A percentile compares a stretch with the other conserved stretches of the same genome.
phyloP scores from a whole-genome alignment of 2,113 vertebrate genomes.

The Gulo gulo region DNA sequence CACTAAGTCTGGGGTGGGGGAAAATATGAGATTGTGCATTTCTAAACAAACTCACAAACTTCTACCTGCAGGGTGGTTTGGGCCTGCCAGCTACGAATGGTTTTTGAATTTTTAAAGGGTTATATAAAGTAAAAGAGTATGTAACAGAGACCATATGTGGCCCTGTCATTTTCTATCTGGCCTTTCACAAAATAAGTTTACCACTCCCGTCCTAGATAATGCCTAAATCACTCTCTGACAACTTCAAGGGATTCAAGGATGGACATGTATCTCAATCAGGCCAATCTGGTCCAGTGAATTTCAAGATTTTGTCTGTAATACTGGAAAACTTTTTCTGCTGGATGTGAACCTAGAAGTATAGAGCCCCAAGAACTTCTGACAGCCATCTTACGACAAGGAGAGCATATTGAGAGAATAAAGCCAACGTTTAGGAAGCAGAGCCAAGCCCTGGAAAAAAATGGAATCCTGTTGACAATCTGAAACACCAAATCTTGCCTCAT shows the following conservation, averaged over 20 bases:
- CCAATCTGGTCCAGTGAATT: background rate
- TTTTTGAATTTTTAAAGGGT: background rate
- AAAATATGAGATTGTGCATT: background rate
- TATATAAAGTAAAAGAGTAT: background rate
- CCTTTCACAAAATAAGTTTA: background rate
- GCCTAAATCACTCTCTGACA: background rate
- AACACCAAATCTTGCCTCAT: background rate
- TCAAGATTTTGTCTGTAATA: background rate
- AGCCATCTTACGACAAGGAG: background rate
- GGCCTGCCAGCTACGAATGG: background rate
- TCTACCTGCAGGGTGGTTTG: background rate
- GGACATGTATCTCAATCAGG: background rate
- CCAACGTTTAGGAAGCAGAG: background rate
- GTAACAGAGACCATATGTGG: background rate
- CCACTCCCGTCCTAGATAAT: background rate
- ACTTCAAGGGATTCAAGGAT: background rate
- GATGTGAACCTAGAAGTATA: background rate
- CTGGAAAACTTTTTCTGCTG: background rate
- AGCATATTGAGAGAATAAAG: background rate
- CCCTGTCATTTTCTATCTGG: background rate
- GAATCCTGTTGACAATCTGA: background rate
- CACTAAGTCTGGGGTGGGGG: background rate
- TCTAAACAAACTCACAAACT: background rate
- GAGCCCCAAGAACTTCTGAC: background rate
- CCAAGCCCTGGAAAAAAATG: background rate